Base-by-base conservation (phyloP, 2,113 vertebrate species). In the Lynx canadensis region DNA sequence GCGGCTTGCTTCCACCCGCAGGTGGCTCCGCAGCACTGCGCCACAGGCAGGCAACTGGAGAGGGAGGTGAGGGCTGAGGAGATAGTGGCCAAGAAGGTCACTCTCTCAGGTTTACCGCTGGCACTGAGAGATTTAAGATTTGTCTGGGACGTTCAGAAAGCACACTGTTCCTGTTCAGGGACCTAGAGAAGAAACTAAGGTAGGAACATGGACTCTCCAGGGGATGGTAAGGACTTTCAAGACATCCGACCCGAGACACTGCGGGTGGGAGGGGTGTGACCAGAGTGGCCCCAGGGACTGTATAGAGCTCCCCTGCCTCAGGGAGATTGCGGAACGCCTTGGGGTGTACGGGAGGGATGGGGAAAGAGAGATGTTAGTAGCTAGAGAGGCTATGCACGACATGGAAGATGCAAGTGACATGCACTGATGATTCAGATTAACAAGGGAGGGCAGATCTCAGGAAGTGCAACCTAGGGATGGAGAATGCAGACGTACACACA, bases 1-100 rank as follows among this genome's bases (percentile, higher is more conserved):
- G 0, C 9, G 4, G 65, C 76, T 96, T 50, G 48, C 93, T 92
- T 96, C 90, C 92, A 89, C 97, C 96, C 95, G 92, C 96, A 97
- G 95, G 97, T 91, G 94, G 95, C 95, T 96, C 96, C 45, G 95
- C 98, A 97, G 97, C 95, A 96, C 94, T 97, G 97, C 98, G 82
- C 88, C 97, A 98, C 89, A 84, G 95, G 82, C 95, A 57, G n/a
- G 74, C 91, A 87, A 55, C 57, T 91, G 76, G 86, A 71, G 55
- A 94, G 81, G 81, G 41, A 81, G 69, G 69, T 92, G 57, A 97
- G 79, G 63, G 60, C 68, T 8, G 55, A 65, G 73, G 91, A 63
- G 36, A 38, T 82, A 33, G 50, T 33, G 91, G 91, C 97, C 81
- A 93, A 27, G 68, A 91, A 96, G 86, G 71, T 97, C 98, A 97